Percentiles rank a stretch among this genome's conserved stretches.
Conservation (phyloP, 2,888 invertebrate species). For the Ischnus inquisitorius region DNA sequence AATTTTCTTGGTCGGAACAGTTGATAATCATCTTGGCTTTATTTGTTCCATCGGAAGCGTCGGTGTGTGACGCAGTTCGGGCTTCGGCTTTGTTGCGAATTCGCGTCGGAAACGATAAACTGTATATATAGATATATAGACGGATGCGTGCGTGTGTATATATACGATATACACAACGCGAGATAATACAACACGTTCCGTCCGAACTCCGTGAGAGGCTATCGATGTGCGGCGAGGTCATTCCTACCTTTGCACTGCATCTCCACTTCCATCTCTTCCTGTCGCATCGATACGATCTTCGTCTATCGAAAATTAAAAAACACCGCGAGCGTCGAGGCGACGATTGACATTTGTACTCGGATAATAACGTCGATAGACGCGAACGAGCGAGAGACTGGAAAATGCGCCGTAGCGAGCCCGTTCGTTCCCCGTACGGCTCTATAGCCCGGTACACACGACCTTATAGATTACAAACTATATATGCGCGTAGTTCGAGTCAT, state of each 20-base stretch:
- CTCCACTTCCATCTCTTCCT: conserved; percentile 74
- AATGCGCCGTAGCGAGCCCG: conserved; percentile 78
- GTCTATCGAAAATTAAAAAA: conserved; percentile 65
- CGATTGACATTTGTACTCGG: conserved; percentile 74
- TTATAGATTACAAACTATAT: conserved; percentile 52
- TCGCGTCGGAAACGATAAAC: not conserved
- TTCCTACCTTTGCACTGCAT: conserved; percentile 78
- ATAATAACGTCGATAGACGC: conserved; percentile 77
- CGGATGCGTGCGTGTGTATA: conserved; percentile 9
- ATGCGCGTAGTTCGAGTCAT: not conserved
- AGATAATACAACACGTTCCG: not conserved
- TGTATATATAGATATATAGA: not conserved
- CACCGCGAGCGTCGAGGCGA: conserved; percentile 63
- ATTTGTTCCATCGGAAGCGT: not conserved
- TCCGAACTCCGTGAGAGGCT: conserved; percentile 3
- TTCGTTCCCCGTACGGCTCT: conserved; percentile 52
- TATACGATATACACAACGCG: conserved; percentile 1
- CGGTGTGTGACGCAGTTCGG: conserved; percentile 9
- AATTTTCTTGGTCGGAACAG: too few species aligned
- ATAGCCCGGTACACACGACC: conserved; percentile 45
- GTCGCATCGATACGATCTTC: conserved; percentile 52
- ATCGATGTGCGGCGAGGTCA: not conserved
- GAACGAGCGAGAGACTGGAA: conserved; percentile 72
- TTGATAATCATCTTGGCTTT: not conserved
- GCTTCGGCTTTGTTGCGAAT: conserved; percentile 6